Evolutionary conservation across 2,113 vertebrate genomes (phyloP), one percentile per base, ranked within the genome.

Genomic region (Puffinus mauretanicus): DNA sequence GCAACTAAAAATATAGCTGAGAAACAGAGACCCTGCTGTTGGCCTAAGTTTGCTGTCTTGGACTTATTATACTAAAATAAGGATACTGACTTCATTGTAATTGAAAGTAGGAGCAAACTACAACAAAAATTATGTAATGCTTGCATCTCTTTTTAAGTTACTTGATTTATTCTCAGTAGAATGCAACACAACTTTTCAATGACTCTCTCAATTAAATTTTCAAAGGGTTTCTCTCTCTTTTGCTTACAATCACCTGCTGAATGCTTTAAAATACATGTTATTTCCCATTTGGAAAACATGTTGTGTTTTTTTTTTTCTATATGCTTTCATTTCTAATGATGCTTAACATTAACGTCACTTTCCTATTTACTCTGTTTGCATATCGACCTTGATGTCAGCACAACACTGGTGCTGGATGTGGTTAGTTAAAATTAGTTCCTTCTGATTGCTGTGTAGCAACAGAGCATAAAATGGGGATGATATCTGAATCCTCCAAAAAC

Each of bases 261-360:
- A 81, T 79, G 2, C 42, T 93, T 92, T 89, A 55, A 96, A 95
- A 71, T 46, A 29, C 5, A 51, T 30, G 16, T 40, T 51, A 65
- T 94, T 91, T 96, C 91, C 66, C 44, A 81, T 83, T 95, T 89
- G 55, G 40, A 91, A 95, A 96, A 51, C 14, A 21, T 42, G 15
- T 38, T 27, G 9, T n/a, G 10, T 16, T 13, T 36, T 55, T 55
- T 86, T 72, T 90, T 82, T 55, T 4, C 29, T 54, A 32, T 47
- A 27, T 49, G 22, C 30, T 88, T 94, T 93, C 6, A 72, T 66
- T 91, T 73, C 73, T 95, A 93, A 94, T 51, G 58, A 91, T 89
- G 62, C 47, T 84, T 40, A 69, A 40, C 27, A 64, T 69, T 66
- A 88, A 76, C 3, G 10, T 26, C 20, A 47, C 47, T 82, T 88